A percentile compares a stretch with the other conserved stretches of the same genome.
phyloP scores from a whole-genome alignment of 2,113 vertebrate genomes.

The Ctenodactylus gundi region DNA sequence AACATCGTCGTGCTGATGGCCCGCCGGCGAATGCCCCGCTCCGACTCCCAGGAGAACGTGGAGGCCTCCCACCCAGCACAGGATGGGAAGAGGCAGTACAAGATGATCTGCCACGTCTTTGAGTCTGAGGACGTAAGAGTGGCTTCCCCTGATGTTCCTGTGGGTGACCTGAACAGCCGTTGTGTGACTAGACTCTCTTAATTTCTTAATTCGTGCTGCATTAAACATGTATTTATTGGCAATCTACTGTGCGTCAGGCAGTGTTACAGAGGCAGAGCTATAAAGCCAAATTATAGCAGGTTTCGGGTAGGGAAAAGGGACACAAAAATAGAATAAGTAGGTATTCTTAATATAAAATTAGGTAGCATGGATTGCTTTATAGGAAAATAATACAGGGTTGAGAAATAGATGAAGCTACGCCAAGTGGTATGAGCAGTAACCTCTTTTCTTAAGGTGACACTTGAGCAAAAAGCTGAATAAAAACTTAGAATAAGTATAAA shows the following conservation, averaged over 20 bases:
- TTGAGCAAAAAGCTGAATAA: neutral
- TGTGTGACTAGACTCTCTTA: neutral
- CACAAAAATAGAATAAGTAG: no score
- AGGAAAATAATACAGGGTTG: neutral
- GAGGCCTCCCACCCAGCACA: slow-evolving; percentile 94
- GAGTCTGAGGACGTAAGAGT: slow-evolving; percentile 97
- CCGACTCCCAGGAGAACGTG: slow-evolving; percentile 93
- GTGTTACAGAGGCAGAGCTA: neutral
- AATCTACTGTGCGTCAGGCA: neutral
- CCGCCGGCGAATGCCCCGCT: slow-evolving; percentile 91
- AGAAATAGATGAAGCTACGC: neutral
- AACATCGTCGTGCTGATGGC: slow-evolving; percentile 98
- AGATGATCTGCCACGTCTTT: slow-evolving; percentile 99
- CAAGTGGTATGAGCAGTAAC: no score
- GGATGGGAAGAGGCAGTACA: slow-evolving; percentile 96
- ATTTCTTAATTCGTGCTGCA: neutral
- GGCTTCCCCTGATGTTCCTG: neutral
- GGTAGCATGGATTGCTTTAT: neutral
- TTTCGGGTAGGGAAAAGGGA: no score
- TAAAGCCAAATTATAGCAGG: neutral
- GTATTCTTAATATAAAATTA: neutral
- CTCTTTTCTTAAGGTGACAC: neutral
- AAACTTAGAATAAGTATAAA: neutral
- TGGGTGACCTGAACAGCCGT: neutral
- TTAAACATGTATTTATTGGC: neutral